Evolutionary conservation across 2,888 invertebrate species (phyloP).

Genomic region (Syrista parreyssii): DNA sequence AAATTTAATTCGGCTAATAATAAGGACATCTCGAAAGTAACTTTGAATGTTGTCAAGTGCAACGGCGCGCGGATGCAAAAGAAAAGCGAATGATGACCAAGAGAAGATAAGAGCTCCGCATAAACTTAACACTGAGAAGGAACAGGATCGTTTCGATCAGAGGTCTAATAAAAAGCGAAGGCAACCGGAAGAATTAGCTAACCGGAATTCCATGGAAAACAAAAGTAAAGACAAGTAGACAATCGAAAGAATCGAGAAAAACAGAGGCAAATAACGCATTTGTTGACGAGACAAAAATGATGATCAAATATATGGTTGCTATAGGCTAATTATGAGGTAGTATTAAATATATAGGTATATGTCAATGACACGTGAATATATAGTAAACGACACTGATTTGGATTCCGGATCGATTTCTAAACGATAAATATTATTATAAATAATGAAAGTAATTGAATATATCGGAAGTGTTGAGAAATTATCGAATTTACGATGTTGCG

Average conservation of each 20-base stretch:
- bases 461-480: background rate
- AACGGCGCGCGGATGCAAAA: background rate
- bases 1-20: no score
- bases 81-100: background rate
- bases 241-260: background rate
- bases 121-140: background rate
- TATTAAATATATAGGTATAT: background rate
- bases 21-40: conserved; percentile 12
- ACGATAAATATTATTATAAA: background rate
- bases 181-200: conserved; percentile 55
- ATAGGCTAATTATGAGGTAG: background rate
- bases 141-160: background rate
- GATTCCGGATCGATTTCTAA: no score
- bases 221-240: background rate
- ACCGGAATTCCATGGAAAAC: conserved; percentile 35
- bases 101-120: background rate
- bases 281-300: background rate
- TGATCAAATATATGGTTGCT: background rate
- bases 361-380: no score
- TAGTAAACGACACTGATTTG: no score
- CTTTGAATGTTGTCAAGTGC: conserved; percentile 10
- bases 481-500: background rate
- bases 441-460: background rate
- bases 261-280: background rate
- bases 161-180: conserved; percentile 42